Conservation (phyloP, 2,888 invertebrate species). For the Idaea dimidiata region DNA sequence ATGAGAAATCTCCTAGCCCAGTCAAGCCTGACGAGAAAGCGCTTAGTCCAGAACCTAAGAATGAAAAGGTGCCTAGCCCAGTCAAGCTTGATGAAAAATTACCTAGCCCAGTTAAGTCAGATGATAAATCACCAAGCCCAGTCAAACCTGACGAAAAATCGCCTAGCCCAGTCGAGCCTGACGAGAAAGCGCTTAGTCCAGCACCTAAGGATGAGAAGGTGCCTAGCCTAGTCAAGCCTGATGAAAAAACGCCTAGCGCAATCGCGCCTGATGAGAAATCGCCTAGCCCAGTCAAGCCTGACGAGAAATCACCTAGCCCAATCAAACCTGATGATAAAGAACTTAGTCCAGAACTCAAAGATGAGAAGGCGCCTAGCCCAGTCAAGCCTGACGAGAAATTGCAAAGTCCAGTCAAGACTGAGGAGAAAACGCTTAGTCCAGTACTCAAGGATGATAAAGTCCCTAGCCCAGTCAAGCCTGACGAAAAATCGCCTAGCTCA, state of each 20-base stretch:
- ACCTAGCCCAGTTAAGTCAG: constrained; percentile 9
- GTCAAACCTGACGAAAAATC: constrained; percentile 5
- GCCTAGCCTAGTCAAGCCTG: neutral
- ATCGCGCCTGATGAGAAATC: constrained; percentile 6
- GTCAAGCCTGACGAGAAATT: constrained; percentile 16
- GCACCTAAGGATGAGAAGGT: constrained; percentile 4
- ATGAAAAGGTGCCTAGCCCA: too few relatives aligned
- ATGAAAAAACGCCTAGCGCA: neutral
- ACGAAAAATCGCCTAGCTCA: constrained; percentile 11
- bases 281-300: constrained; percentile 3
- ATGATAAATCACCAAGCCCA: constrained; percentile 11
- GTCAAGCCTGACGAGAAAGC: constrained; percentile 7
- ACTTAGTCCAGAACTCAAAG: constrained; percentile 6
- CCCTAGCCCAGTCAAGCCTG: constrained; percentile 3
- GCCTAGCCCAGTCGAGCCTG: constrained; percentile 4
- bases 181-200: constrained; percentile 8
- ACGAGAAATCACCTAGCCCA: constrained; percentile 6
- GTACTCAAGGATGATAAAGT: too few relatives aligned
- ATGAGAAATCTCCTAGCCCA: constrained; percentile 1
- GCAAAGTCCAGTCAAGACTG: neutral
- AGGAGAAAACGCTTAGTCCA: constrained; percentile 6
- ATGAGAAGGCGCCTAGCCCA: constrained; percentile 5
- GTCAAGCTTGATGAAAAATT: constrained; percentile 6
- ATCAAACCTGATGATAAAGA: constrained; percentile 10
- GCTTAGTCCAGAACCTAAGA: too few relatives aligned